phyloP scores from a whole-genome alignment of 2,888 invertebrate genomes.

The Chrysolina haemoptera region DNA sequence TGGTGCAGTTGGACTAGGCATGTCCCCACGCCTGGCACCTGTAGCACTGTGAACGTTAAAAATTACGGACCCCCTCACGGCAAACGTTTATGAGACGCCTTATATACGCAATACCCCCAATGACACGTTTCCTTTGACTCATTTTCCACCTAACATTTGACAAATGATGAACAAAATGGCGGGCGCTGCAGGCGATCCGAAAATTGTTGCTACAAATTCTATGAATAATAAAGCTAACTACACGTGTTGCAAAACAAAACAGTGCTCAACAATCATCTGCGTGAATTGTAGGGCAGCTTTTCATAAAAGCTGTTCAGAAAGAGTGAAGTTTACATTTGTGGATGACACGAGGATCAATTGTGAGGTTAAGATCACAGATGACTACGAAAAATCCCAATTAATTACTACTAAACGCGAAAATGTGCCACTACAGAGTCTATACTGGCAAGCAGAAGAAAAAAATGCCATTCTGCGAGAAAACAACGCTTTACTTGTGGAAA shows the following conservation, averaged over 20 bases:
- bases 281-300: constrained; percentile 15
- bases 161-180: too few relatives aligned
- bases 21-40: too few relatives aligned
- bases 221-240: constrained; percentile 9
- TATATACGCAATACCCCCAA: too few relatives aligned
- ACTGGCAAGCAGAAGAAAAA: constrained; percentile 18
- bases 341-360: constrained; percentile 12
- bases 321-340: constrained; percentile 8
- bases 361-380: neutral
- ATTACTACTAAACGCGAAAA: neutral
- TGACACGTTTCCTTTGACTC: too few relatives aligned
- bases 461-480: constrained; percentile 2
- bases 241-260: constrained; percentile 19
- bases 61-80: too few relatives aligned
- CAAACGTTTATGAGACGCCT: too few relatives aligned
- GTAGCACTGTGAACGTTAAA: too few relatives aligned
- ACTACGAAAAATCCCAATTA: constrained; percentile 6
- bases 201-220: neutral
- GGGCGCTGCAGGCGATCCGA: neutral
- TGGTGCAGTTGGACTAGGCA: too few relatives aligned
- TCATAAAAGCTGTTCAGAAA: constrained; percentile 21
- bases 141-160: too few relatives aligned
- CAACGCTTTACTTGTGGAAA: constrained; percentile 2
- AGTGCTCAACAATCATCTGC: constrained; percentile 10
- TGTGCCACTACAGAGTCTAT: constrained; percentile 5